Base-by-base conservation (phyloP, 2,888 invertebrate species). In the Mesorhabditis sp. region DNA sequence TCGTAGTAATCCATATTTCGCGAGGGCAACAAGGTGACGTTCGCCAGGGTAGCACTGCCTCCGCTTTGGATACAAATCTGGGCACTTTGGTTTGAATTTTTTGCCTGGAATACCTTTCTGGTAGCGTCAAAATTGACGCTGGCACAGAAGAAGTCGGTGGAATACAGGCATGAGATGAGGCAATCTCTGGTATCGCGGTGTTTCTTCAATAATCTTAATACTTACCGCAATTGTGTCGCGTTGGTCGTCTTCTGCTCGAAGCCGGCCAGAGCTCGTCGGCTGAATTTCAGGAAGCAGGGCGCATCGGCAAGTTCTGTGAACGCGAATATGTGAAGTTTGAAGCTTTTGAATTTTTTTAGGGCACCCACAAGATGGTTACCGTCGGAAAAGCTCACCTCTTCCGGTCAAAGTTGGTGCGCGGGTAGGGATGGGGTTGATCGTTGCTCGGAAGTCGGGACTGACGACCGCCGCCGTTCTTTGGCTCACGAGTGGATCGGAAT, bases 101-200 rank as follows among this genome's bases (percentile, higher is more conserved):
- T n/a, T 50, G 28, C 28, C 1, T 28, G 28, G 28, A 2, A 50
- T 13, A 50, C 58, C 58, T 50, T 50, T 50, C 58, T 50, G n/a
- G 10, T 50, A 50, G n/a, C 7, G n/a, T 50, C 58, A 50, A 13
- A 50, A n/a, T 50, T 50, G 58, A 50, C 58, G n/a, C 58, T 50
- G 58, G 58, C 58, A 50, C 58, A 50, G n/a, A 13, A 50, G 58
- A 50, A n/a, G n/a, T 50, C 58, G n/a, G 58, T 13, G n/a, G 58
- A 13, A n/a, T 50, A 50, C 10, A 50, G 58, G n/a, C 58, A 50
- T 13, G 58, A 13, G 58, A 50, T n/a, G 58, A 50, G 58, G n/a
- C 58, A 50, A 50, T 50, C 58, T n/a, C 58, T 50, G 58, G n/a
- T 13, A n/a, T 13, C n/a, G 10, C 7, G 58, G 58, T 10, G 7